Conservation (phyloP, 2,888 invertebrate species). For the Drosophila tripunctata region DNA sequence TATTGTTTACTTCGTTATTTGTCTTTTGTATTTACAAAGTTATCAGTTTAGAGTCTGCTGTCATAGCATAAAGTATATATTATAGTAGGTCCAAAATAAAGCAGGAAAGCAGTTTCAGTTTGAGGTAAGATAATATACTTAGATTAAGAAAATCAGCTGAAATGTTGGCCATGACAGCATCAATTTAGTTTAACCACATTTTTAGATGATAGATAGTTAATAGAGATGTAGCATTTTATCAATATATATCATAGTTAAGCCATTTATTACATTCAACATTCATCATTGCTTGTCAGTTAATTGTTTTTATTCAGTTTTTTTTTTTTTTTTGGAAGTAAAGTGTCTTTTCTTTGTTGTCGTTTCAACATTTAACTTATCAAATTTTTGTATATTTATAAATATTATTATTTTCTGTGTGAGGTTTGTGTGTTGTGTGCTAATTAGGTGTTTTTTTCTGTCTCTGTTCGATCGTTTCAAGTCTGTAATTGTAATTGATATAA, state of each 20-base stretch:
- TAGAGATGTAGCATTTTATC: neutral
- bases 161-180: conserved; percentile 16
- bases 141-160: too few species aligned
- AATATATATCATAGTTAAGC: conserved; percentile 25
- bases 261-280: conserved; percentile 35
- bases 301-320: conserved; percentile 19
- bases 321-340: conserved; percentile 54
- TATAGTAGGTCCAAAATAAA: neutral
- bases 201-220: too few species aligned
- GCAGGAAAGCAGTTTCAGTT: neutral
- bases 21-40: conserved; percentile 62
- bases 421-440: conserved; percentile 71
- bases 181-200: neutral
- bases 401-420: conserved; percentile 59
- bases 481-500: conserved; percentile 66
- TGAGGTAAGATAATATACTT: too few species aligned
- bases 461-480: conserved; percentile 24
- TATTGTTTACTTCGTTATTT: conserved; percentile 60
- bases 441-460: conserved; percentile 32
- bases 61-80: conserved; percentile 17
- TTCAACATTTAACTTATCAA: conserved; percentile 22
- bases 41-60: conserved; percentile 24
- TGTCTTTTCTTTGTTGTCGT: conserved; percentile 9
- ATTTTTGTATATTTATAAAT: conserved; percentile 44
- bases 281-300: conserved; percentile 46